Base-by-base conservation (phyloP, 2,113 vertebrate genomes). In the Amphiprion percula region DNA sequence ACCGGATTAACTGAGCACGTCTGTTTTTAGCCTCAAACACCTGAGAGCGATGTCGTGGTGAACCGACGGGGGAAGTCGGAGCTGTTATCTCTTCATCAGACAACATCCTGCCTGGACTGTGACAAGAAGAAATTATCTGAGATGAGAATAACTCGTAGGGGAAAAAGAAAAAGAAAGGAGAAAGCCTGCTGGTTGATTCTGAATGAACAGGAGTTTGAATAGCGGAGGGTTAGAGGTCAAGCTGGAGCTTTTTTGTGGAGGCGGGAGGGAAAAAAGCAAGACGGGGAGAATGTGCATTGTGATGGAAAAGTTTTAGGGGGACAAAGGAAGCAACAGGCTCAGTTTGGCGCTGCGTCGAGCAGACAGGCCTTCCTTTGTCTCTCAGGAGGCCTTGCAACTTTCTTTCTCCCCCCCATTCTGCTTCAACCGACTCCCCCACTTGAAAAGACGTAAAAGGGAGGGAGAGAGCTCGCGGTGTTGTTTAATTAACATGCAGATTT, bases 351-450 rank as follows among this genome's bases (percentile, higher is more conserved):
- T 88, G 86, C 85, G 80, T 83, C 84, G 85, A 92, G 89, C 88
- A 91, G 91, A 94, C 92, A 94, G 91, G 83, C 86, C 68, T 59
- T 72, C 82, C 90, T 91, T 95, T 95, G 93, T 94, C 89, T 91
- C 74, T 65, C 90, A 90, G 90, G 90, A 95, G 92, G 92, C 93
- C 92, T 90, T 75, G 76, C 77, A 92, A 88, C 78, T 89, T 91
- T 93, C 88, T 81, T 83, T 88, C 87, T 81, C 74, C 30, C 62
- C 58, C 61, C 73, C 80, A 64, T 37, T 37, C 30, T 28, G 9
- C 68, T 68, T 73, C 61, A 70, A 84, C 80, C 56, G 21, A 83
- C 59, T 49, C 73, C 75, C 80, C 70, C 76, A 17, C 26, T 68
- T 85, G 84, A 88, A 90, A 82, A 81, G 81, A 82, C 73, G 56